Percentiles rank a stretch among this genome's conserved stretches.
phyloP scores from a whole-genome alignment of 2,888 invertebrate genomes.

The Alviniconcha strummeri region DNA sequence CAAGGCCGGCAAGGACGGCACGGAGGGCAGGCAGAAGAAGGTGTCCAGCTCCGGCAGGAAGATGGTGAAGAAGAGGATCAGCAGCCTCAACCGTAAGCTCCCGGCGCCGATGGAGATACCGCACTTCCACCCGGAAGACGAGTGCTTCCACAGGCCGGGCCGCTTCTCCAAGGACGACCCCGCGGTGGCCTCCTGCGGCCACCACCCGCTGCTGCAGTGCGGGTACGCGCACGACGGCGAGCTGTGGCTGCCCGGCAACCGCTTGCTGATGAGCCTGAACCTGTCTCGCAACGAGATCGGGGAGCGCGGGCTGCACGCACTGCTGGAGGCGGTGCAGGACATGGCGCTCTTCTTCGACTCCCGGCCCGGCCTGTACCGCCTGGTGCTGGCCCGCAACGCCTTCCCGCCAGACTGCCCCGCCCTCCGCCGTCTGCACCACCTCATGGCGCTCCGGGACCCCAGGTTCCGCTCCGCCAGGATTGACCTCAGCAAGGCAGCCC shows the following conservation, averaged over 20 bases:
- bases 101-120: no score
- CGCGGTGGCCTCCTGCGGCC: background rate
- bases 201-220: background rate
- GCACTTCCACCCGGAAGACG: no score
- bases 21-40: no score
- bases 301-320: background rate
- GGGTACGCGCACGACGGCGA: background rate
- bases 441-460: background rate
- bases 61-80: no score
- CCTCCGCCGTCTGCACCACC: background rate
- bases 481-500: background rate
- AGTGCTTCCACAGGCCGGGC: no score
- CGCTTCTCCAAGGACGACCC: no score
- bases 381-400: background rate
- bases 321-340: background rate
- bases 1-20: no score
- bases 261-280: constrained; percentile 18
- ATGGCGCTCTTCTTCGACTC: background rate
- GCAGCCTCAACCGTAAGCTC: no score
- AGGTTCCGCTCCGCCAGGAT: background rate
- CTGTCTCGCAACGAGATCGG: constrained; percentile 10
- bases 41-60: no score
- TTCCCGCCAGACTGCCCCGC: background rate
- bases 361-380: background rate
- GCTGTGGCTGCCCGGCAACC: constrained; percentile 18